A percentile compares a stretch with the other conserved stretches of the same genome.
These are phyloP conservation scores for Tenthredo mesomela DNA, from an alignment of 2,888 invertebrate species.

Conservation along the genomic window DNA sequence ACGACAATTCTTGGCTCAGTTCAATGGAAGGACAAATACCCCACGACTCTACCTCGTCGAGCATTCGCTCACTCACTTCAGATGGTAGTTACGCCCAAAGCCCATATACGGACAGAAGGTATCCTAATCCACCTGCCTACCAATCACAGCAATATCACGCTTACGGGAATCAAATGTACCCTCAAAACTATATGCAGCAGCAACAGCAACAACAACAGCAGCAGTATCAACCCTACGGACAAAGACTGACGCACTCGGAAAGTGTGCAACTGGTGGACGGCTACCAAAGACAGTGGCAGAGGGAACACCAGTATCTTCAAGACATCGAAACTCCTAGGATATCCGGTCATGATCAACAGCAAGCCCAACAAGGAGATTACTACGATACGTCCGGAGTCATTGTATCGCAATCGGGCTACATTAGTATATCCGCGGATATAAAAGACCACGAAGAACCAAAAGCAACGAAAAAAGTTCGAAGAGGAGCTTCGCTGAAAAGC, in stretches of 20 bases:
- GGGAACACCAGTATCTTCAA: constrained; percentile 71
- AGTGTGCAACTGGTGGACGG: constrained; percentile 70
- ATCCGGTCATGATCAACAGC: constrained; percentile 61
- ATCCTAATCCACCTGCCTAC: constrained; percentile 74
- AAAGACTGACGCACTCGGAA: constrained; percentile 66
- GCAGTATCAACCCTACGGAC: constrained; percentile 67
- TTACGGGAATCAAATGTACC: constrained; percentile 71
- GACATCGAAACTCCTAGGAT: constrained; percentile 66
- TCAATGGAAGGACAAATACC: constrained; percentile 80
- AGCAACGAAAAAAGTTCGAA: constrained; percentile 83
- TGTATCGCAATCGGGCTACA: constrained; percentile 89
- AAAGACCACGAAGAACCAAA: constrained; percentile 80
- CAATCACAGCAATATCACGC: constrained; percentile 72
- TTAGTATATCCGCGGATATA: constrained; percentile 86
- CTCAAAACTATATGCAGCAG: constrained; percentile 67
- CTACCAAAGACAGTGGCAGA: constrained; percentile 72
- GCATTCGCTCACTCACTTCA: constrained; percentile 72
- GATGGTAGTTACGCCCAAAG: constrained; percentile 73
- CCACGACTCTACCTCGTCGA: constrained; percentile 81
- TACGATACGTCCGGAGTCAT: constrained; percentile 83
- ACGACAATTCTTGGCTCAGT: constrained; percentile 82
- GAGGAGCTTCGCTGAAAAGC: constrained; percentile 86
- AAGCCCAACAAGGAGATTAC: constrained; percentile 73
- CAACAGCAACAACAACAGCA: constrained; percentile 66
- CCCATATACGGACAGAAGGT: constrained; percentile 70